Evolutionary conservation across 2,113 vertebrate species (phyloP), one percentile per base, ranked within the genome.

Genomic region (Eclectus roratus): DNA sequence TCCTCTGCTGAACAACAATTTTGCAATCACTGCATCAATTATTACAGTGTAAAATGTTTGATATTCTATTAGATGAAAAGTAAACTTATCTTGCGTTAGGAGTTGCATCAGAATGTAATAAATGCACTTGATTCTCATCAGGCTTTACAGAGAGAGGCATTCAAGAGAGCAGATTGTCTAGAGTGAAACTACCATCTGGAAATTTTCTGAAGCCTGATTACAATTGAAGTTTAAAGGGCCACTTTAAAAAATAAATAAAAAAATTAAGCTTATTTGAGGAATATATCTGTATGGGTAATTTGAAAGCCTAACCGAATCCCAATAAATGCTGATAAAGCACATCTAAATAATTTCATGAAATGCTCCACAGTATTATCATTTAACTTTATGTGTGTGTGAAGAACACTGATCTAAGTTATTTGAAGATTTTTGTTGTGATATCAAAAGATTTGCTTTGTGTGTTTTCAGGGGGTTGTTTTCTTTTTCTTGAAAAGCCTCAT

Each of bases 111-210:
- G 81, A 93, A 78, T 68, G 17, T 92, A 86, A 78, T 89, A 97
- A 88, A 96, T 81, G 71, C 73, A 93, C 69, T 91, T 93, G 83
- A 73, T 94, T 53, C 55, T 95, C 89, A 44, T 76, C 65, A 85
- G 92, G 77, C 64, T 91, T 86, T 89, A 73, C 14, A 84, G 88
- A 91, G 68, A 95, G 80, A 93, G 71, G 68, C 50, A 92, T 74
- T 92, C 1, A 1, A 90, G 70, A 78, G 33, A 95, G 70, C 81
- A 94, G 86, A 96, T 96, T 95, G 89, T 74, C 90, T 91, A 44
- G 70, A 91, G 80, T 78, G 47, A 88, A 91, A 82, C 70, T 29
- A 58, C 95, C 93, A 95, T 94, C 95, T 96, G 91, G 92, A 96
- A 95, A 86, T 96, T 81, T 85, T 91, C 91, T 93, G 76, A 91